Base-by-base conservation (phyloP, 1,140 invertebrate species). In the Drosophila chauvacae region DNA sequence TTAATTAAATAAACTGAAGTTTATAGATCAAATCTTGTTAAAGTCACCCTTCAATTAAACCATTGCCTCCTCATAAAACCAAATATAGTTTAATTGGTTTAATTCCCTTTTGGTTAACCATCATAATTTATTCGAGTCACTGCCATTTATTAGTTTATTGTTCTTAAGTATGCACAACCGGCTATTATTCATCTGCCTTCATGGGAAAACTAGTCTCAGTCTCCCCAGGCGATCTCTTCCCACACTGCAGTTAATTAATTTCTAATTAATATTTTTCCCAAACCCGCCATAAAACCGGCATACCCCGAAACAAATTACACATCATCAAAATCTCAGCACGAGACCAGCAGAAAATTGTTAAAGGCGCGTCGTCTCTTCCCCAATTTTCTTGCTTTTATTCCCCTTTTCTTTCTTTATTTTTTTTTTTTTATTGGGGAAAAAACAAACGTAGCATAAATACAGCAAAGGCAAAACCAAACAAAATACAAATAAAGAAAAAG, bases 291-390 rank as follows among this genome's bases (percentile, higher is more conserved):
- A 35, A 44, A 69, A 53, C 63, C 45, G 16, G 26, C 62, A 68
- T 53, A 53, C 45, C 62, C 59, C 41, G 35, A 47, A 44, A 45
- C 61, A 45, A 26, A 65, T 37, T 70, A 50, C 69, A 71, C 44
- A 33, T 58, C 66, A 71, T 59, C 69, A 72, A 45, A 72, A 60
- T 71, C 51, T n/a, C 65, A 70, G 69, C 69, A 71, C 69, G 69
- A 71, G 69, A 70, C 69, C 65, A 70, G 51, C 53, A 56, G 53
- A 56, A 71, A 70, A 57, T 48, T 56, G 28, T 70, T 37, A 48
- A 41, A 70, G 51, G 35, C 69, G 35, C 47, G 45, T 13, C 18
- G 28, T 35, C 41, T 35, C 41, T 60, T 69, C n/a, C 63, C 48
- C 45, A 74, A 74, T 75, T 59, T 76, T 37, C 20, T 50, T 11